Evolutionary conservation across 2,888 invertebrate genomes (phyloP).

Genomic region (Tuberolachnus salignus): DNA sequence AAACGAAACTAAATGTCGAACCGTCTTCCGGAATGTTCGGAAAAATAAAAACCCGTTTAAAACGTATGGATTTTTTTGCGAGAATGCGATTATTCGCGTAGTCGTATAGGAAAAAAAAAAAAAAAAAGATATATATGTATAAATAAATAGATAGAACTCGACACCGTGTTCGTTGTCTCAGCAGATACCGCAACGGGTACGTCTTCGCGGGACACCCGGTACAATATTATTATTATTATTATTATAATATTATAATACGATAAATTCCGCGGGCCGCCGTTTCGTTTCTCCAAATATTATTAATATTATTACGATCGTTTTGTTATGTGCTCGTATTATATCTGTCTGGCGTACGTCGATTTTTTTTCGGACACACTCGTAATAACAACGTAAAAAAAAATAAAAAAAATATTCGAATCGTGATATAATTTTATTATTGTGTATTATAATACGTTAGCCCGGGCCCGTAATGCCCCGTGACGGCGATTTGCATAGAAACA

Average conservation of each 20-base stretch:
- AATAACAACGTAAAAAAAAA: no score
- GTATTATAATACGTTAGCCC: not conserved
- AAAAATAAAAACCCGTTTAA: no score
- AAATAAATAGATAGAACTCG: no score
- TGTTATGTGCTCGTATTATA: not conserved
- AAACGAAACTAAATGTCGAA: no score
- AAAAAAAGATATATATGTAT: no score
- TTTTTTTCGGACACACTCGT: not conserved
- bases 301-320: not conserved
- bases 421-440: not conserved
- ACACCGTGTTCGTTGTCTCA: no score
- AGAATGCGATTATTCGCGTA: no score
- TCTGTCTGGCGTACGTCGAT: not conserved
- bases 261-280: not conserved
- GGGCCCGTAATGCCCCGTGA: not conserved
- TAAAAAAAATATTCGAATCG: no score
- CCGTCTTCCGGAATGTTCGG: no score
- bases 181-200: not conserved
- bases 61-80: no score
- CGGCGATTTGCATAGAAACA: not conserved
- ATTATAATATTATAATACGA: not conserved
- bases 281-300: conserved; percentile 37
- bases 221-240: not conserved
- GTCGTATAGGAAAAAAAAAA: no score
- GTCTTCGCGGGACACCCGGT: no score